Conservation (phyloP, 2,113 vertebrate genomes). For the Verasper variegatus region DNA sequence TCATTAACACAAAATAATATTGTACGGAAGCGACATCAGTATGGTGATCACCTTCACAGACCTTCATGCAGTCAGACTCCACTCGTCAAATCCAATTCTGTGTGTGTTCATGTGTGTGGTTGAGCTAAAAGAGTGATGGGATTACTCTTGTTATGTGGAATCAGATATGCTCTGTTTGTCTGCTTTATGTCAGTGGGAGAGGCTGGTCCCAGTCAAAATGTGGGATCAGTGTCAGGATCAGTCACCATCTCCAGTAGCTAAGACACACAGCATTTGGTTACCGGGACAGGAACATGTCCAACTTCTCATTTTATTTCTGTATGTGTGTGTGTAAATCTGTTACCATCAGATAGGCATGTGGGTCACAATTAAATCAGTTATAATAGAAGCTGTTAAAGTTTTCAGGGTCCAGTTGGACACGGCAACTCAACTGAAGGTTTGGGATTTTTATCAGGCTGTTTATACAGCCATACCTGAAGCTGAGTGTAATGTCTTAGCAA, state of each 20-base stretch:
- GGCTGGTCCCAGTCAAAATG: conserved; percentile 52
- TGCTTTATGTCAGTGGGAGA: conserved; percentile 64
- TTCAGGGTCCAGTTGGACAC: too few species aligned
- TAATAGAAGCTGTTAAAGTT: too few species aligned
- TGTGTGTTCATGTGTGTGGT: conserved; percentile 19
- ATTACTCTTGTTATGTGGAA: conserved; percentile 71
- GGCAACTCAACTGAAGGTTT: too few species aligned
- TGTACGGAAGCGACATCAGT: not conserved
- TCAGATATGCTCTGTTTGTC: conserved; percentile 73
- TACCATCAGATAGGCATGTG: too few species aligned
- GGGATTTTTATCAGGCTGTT: too few species aligned
- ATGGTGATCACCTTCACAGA: not conserved
- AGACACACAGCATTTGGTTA: conserved; percentile 23
- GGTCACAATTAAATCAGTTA: too few species aligned
- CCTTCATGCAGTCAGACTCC: conserved; percentile 4
- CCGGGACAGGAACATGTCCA: conserved; percentile 33
- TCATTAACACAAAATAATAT: not conserved
- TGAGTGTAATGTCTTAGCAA: too few species aligned
- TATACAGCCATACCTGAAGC: not conserved
- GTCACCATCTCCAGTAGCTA: conserved; percentile 43
- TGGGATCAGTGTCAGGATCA: conserved; percentile 73
- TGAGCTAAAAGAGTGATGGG: conserved; percentile 49
- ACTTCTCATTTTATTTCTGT: conserved; percentile 27
- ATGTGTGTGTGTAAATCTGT: not conserved
- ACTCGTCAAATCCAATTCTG: not conserved